Evolutionary conservation across 2,113 vertebrate species (phyloP), one percentile per base, ranked within the genome.

Genomic region (Poeciliopsis retropinna): DNA sequence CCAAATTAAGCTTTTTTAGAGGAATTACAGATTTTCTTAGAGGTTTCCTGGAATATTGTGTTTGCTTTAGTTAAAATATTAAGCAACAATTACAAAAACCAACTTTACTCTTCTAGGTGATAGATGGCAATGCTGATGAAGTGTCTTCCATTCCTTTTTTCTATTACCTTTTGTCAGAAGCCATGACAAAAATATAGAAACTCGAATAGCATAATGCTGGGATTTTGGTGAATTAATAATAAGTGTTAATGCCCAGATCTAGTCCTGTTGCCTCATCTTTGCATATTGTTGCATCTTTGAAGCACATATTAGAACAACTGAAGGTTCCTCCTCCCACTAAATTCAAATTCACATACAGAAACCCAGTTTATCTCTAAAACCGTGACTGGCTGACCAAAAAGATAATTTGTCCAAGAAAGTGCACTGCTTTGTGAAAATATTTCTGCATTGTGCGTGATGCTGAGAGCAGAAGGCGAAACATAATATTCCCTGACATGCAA

Each of bases 341-440:
- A 13, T 67, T 62, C 57, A 3, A 39, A 72, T 73, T 64, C 70
- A 85, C 63, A 76, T 60, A 68, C 39, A 73, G 64, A 64, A 74
- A 70, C 76, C 31, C 30, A 41, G 77, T 77, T 79, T 54, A 60
- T 80, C 67, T 64, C 44, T 79, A 67, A 73, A 89, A 84, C 84
- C 85, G 75, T 85, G 75, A 28, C 70, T 37, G 22, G 17, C 76
- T 91, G 88, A 91, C 88, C 87, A 87, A 90, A 88, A 78, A 78
- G 70, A 78, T 90, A 84, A 88, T 92, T 88, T 89, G 80, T 73
- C 78, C 75, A 84, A 78, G 74, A 80, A 64, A 72, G 76, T 41
- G 67, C 72, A 47, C 72, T 75, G 65, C 60, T 76, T 57, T 73
- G 57, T 72, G 19, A 76, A 78, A 73, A 87, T 85, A 85, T 82